Conservation (phyloP, 2,113 vertebrate species). For the Sclerurus mexicanus region DNA sequence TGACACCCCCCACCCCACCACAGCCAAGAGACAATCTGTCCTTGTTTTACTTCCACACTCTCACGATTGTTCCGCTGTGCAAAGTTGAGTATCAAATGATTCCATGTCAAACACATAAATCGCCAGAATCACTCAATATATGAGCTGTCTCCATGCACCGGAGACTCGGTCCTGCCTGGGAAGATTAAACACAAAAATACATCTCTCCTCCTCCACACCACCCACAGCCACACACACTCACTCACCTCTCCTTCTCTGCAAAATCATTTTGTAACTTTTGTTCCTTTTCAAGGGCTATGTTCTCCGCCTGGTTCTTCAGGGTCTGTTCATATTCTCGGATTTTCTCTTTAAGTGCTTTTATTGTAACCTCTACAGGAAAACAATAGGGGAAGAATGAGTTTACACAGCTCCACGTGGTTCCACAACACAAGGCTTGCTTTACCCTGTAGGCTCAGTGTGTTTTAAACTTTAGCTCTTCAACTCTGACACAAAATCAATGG, state of each 20-base stretch:
- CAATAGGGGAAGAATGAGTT: conserved; percentile 59
- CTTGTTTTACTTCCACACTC: background rate
- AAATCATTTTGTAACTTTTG: conserved; percentile 97
- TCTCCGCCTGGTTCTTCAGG: conserved; percentile 94
- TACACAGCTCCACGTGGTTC: conserved; percentile 51
- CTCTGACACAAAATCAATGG: conserved; percentile 97
- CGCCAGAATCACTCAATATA: background rate
- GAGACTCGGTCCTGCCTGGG: background rate
- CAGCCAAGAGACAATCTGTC: background rate
- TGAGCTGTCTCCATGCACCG: background rate
- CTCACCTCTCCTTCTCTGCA: conserved; percentile 94
- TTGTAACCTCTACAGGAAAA: conserved; percentile 90
- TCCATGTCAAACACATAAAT: background rate
- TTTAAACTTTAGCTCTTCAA: conserved; percentile 89
- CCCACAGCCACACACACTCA: background rate
- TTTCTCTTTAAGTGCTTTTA: conserved; percentile 98
- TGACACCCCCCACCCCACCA: background rate
- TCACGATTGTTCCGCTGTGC: background rate
- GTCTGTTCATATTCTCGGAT: conserved; percentile 98
- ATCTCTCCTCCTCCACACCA: background rate
- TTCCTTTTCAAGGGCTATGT: conserved; percentile 93
- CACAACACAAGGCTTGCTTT: conserved; percentile 58
- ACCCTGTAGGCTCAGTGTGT: conserved; percentile 71
- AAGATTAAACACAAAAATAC: background rate
- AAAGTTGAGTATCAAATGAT: conserved; percentile 27